Conservation (phyloP, 2,797 vertebrate genomes). For the Cynodonichthys magdalenae region DNA sequence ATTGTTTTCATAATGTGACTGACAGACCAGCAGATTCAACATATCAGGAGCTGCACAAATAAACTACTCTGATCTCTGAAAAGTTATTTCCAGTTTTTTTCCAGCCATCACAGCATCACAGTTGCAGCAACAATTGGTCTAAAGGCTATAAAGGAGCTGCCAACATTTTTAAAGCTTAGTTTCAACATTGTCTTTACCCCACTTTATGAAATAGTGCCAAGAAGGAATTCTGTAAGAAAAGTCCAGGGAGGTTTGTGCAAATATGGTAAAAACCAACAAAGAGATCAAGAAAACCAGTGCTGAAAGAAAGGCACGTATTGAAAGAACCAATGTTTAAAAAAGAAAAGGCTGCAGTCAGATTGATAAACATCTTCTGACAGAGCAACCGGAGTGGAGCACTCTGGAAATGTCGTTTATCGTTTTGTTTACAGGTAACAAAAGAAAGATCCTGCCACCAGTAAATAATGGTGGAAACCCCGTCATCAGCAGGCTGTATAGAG, state of each 20-base stretch:
- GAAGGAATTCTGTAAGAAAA: neutral
- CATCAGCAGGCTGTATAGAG: neutral
- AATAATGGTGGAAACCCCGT: neutral
- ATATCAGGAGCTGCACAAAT: conserved; percentile 43
- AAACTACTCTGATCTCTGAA: conserved; percentile 22
- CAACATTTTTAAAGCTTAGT: neutral
- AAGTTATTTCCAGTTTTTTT: neutral
- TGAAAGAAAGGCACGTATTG: too few relatives aligned
- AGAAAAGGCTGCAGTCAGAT: neutral
- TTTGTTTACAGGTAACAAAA: neutral
- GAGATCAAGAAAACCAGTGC: neutral
- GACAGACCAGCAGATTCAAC: conserved; percentile 15
- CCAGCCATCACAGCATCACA: neutral
- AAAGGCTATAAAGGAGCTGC: neutral
- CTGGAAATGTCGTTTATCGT: neutral
- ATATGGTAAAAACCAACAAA: neutral
- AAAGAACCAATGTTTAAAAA: neutral
- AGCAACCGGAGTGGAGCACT: neutral
- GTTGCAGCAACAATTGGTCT: too few relatives aligned
- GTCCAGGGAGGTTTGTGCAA: neutral
- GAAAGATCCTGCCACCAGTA: neutral
- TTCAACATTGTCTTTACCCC: neutral
- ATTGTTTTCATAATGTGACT: conserved; percentile 43
- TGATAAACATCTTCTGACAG: neutral
- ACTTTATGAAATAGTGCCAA: neutral